Base-by-base conservation (phyloP, 1,140 invertebrate genomes). In the Brachionus rubens region DNA sequence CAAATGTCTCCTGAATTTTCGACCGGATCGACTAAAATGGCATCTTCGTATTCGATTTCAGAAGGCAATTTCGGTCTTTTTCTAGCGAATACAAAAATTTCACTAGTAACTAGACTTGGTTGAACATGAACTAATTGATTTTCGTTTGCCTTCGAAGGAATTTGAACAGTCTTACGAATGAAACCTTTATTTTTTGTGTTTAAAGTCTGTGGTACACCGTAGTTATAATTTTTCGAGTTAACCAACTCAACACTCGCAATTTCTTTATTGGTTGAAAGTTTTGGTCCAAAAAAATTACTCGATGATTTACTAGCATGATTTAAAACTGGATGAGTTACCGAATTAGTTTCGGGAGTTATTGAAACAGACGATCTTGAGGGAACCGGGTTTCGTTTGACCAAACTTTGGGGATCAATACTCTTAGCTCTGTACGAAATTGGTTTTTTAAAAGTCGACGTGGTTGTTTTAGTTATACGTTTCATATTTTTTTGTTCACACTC, bases 21-120 rank as follows among this genome's bases (percentile, higher is more conserved):
- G 1, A 24, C n/a, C 48, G 19, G 2, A 24, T 48, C 43, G 14
- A 70, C 65, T 1, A 12, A 16, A 9, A 70, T 30, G 7, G 19
- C 26, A 48, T 70, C 65, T 19, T 70, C 0, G 21, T 33, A 70
- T 33, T 70, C 36, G 1, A 46, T 26, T 33, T 70, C 65, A 7
- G 24, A 26, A 0, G 43, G 24, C 30, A 70, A 36, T 33, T 48
- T 16, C 9, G 65, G 65, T 30, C 65, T 48, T 21, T 70, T 70
- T 48, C 65, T 48, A 33, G 65, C 65, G 50, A 43, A 70, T 26
- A 70, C 65, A 70, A 33, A 70, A 50, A 70, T 70, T 30, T 70
- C 59, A 43, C 21, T 43, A 14, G 59, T 43, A 12, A 62, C 56
- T 19, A 62, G 21, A 40, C 28, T 36, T 12, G 59, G 19, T 19